phyloP scores from a whole-genome alignment of 2,888 invertebrate genomes.

The Odontothrips loti region DNA sequence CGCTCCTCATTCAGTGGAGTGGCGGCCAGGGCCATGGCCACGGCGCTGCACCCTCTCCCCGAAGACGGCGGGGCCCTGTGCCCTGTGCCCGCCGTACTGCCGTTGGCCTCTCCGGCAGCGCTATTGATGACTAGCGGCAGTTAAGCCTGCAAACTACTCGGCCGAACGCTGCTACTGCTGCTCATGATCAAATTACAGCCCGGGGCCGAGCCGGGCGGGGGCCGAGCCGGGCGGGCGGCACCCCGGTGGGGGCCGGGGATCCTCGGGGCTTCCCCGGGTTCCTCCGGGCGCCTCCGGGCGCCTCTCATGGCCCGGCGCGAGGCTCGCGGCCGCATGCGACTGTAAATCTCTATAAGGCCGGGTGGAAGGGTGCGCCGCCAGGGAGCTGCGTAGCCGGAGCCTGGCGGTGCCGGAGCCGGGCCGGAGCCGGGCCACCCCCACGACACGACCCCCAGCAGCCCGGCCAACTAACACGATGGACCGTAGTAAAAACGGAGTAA shows the following conservation, averaged over 20 bases:
- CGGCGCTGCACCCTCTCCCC: neutral
- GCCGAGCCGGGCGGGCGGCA: neutral
- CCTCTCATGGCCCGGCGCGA: neutral
- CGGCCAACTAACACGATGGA: too few relatives aligned
- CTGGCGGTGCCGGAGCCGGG: neutral
- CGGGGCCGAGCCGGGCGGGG: neutral
- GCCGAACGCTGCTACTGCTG: neutral
- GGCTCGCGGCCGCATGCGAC: neutral
- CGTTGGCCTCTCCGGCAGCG: neutral
- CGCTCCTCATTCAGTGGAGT: neutral
- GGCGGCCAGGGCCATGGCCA: neutral
- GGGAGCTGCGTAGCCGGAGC: neutral
- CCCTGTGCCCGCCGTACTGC: neutral
- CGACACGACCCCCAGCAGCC: neutral
- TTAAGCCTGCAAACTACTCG: conserved; percentile 22
- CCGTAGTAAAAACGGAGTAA: too few relatives aligned
- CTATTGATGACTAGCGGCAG: conserved; percentile 18
- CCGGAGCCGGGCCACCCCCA: neutral
- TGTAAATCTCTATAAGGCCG: conserved; percentile 10
- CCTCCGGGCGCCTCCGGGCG: neutral
- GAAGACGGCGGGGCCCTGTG: neutral
- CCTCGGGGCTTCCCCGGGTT: too few relatives aligned
- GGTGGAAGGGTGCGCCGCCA: neutral
- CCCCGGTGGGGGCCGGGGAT: neutral
- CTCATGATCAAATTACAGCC: conserved; percentile 22